phyloP scores from a whole-genome alignment of 2,113 vertebrate genomes.

The Cebus imitator region DNA sequence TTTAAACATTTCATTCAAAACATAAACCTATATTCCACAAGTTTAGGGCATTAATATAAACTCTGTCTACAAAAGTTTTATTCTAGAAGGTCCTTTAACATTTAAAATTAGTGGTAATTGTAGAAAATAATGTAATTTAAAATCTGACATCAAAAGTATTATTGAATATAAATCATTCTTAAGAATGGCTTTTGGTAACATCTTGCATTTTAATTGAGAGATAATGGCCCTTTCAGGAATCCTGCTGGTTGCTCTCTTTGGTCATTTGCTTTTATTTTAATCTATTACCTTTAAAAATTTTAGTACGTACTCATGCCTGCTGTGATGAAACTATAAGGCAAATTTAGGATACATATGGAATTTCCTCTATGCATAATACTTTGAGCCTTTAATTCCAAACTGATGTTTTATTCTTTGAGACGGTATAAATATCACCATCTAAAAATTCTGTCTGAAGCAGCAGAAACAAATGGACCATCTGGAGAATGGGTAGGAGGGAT shows the following conservation, averaged over 20 bases:
- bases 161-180: neutral
- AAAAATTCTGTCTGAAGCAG: neutral
- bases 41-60: neutral
- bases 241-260: neutral
- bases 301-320: neutral
- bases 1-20: neutral
- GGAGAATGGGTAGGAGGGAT: neutral
- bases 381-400: neutral
- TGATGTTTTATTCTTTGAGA: neutral
- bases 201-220: conserved; percentile 10
- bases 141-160: neutral
- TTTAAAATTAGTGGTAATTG: neutral
- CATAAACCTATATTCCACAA: neutral
- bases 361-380: neutral
- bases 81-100: neutral
- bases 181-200: neutral
- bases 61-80: neutral
- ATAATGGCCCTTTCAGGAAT: neutral
- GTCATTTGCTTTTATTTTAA: conserved; percentile 39
- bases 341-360: neutral
- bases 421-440: neutral
- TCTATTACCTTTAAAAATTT: conserved; percentile 5
- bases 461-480: neutral
- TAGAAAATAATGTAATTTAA: neutral
- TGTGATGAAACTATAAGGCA: neutral